Conservation (phyloP, 2,888 invertebrate species). For the Chironomus riparius region DNA sequence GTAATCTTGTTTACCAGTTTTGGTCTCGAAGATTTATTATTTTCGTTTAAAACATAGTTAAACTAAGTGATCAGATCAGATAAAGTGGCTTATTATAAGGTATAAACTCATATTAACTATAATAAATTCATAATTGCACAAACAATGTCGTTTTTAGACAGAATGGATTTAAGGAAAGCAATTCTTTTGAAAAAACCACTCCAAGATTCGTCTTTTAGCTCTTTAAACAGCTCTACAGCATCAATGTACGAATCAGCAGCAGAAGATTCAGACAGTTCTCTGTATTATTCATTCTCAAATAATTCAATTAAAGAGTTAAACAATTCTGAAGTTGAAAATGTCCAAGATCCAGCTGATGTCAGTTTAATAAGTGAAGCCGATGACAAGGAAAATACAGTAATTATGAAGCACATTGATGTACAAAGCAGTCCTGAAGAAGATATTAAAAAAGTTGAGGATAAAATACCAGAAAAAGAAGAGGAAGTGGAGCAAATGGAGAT, state of each 20-base stretch:
- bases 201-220: background rate
- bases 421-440: background rate
- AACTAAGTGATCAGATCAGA: background rate
- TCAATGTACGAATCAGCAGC: constrained; percentile 5
- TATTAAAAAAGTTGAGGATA: too few species aligned
- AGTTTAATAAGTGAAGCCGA: background rate
- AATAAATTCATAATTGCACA: background rate
- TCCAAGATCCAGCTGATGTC: background rate
- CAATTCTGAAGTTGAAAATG: background rate
- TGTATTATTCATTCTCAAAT: background rate
- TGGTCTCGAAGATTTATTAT: background rate
- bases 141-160: background rate
- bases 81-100: background rate
- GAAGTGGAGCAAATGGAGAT: background rate
- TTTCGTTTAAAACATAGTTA: background rate
- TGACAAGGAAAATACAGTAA: constrained; percentile 3
- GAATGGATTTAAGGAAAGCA: background rate
- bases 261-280: background rate
- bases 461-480: background rate
- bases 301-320: background rate
- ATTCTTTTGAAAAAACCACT: background rate
- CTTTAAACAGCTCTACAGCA: background rate
- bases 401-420: background rate
- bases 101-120: background rate
- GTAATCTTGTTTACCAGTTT: too few species aligned